These are phyloP conservation scores for Hepsetus odoe DNA, from an alignment of 2,113 vertebrate species.

Conservation along the genomic window DNA sequence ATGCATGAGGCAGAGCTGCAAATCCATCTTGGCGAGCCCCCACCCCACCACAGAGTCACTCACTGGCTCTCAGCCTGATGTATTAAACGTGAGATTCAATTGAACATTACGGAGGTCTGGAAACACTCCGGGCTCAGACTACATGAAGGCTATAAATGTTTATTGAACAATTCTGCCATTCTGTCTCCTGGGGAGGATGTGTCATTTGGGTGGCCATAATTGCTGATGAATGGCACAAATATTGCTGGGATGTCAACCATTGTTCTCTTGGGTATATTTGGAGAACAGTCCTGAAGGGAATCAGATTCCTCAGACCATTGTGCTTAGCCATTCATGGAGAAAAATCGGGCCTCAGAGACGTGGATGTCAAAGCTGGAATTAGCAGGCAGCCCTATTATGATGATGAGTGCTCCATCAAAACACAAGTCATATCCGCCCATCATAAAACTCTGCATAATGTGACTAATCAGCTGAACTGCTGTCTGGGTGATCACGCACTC, in stretches of 20 bases:
- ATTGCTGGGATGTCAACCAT: background rate
- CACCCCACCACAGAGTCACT: background rate
- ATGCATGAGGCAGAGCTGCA: background rate
- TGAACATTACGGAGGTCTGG: background rate
- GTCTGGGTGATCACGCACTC: too few relatives aligned
- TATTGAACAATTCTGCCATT: background rate
- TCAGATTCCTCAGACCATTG: background rate
- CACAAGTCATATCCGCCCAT: background rate
- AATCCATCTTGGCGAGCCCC: constrained; percentile 18
- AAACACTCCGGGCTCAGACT: background rate
- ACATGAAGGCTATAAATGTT: background rate
- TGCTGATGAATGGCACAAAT: background rate
- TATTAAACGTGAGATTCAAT: constrained; percentile 35
- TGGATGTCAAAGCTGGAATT: background rate
- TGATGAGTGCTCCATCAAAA: background rate
- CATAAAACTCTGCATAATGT: background rate
- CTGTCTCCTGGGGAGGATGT: too few relatives aligned
- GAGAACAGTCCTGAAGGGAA: background rate
- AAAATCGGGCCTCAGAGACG: background rate
- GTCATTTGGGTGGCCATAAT: background rate
- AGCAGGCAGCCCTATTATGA: background rate
- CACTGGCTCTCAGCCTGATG: constrained; percentile 14
- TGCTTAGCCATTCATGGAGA: background rate
- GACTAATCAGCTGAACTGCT: too few relatives aligned
- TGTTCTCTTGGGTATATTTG: background rate